Evolutionary conservation across 1,140 invertebrate species (phyloP).

Genomic region (Cydia splendana): DNA sequence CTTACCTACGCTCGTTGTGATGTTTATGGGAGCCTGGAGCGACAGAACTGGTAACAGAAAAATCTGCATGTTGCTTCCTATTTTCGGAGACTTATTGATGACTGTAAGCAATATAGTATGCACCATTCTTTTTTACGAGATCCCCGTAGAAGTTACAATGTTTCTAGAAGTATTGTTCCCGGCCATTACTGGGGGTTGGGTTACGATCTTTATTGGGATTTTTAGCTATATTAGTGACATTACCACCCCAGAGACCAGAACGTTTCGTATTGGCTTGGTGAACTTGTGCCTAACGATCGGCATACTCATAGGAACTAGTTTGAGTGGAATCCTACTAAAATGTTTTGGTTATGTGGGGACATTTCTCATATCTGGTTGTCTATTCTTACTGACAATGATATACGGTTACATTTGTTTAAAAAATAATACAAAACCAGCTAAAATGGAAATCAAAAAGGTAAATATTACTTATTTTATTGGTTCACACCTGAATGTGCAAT

Average conservation of each 20-base stretch:
- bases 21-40: slow-evolving; percentile 75
- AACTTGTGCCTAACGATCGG: slow-evolving; percentile 79
- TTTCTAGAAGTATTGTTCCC: slow-evolving; percentile 79
- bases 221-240: slow-evolving; percentile 82
- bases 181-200: slow-evolving; percentile 80
- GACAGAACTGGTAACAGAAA: slow-evolving; percentile 82
- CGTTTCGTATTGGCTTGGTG: slow-evolving; percentile 79
- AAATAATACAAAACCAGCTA: slow-evolving; percentile 56
- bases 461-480: slow-evolving; percentile 14
- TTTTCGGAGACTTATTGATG: slow-evolving; percentile 78
- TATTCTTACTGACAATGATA: slow-evolving; percentile 64
- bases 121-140: slow-evolving; percentile 77
- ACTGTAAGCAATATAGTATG: slow-evolving; percentile 77
- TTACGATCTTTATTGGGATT: slow-evolving; percentile 79
- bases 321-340: slow-evolving; percentile 74
- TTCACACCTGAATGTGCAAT: not conserved
- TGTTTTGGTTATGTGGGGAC: slow-evolving; percentile 74
- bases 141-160: slow-evolving; percentile 79
- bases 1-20: not conserved
- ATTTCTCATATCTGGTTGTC: slow-evolving; percentile 60
- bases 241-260: slow-evolving; percentile 78
- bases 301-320: slow-evolving; percentile 70
- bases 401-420: slow-evolving; percentile 69
- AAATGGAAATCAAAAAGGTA: slow-evolving; percentile 53
- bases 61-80: slow-evolving; percentile 80